A percentile compares a stretch with the other conserved stretches of the same genome.
Evolutionary conservation across 2,888 invertebrate genomes (phyloP).

Genomic region (Cheilosia variabilis): DNA sequence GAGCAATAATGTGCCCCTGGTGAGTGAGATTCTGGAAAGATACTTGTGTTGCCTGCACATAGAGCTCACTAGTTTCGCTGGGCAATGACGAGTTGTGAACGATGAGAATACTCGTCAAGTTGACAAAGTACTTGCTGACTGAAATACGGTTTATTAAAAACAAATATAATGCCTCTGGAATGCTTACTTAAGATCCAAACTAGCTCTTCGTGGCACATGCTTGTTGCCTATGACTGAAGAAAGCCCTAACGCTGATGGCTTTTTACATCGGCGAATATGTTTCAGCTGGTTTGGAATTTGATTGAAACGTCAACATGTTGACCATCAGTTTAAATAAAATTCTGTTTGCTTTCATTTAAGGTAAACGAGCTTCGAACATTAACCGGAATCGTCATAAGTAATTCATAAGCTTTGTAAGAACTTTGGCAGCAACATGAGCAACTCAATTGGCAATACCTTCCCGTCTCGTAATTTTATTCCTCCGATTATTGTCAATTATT

Average conservation of each 20-base stretch:
- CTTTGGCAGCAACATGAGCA: too few species aligned
- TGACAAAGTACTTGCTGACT: constrained; percentile 80
- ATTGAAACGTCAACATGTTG: background rate
- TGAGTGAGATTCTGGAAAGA: constrained; percentile 76
- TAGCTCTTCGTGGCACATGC: background rate
- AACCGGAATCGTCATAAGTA: too few species aligned
- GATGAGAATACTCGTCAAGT: constrained; percentile 80
- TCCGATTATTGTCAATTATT: too few species aligned
- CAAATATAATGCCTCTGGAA: background rate
- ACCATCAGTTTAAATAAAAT: background rate
- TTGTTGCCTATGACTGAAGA: background rate
- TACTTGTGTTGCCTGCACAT: constrained; percentile 78
- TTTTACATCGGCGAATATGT: background rate
- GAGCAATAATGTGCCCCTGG: constrained; percentile 69
- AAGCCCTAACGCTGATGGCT: fast-evolving
- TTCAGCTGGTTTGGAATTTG: background rate
- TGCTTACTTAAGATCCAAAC: background rate
- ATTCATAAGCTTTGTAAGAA: too few species aligned
- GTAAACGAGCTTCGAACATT: background rate
- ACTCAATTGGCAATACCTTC: too few species aligned
- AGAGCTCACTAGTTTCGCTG: constrained; percentile 70
- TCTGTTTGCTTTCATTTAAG: background rate
- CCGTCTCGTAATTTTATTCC: too few species aligned
- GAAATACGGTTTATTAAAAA: background rate
- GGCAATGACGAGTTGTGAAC: constrained; percentile 77